phyloP scores from a whole-genome alignment of 1,140 invertebrate genomes.

The Leptopilina clavipes region DNA sequence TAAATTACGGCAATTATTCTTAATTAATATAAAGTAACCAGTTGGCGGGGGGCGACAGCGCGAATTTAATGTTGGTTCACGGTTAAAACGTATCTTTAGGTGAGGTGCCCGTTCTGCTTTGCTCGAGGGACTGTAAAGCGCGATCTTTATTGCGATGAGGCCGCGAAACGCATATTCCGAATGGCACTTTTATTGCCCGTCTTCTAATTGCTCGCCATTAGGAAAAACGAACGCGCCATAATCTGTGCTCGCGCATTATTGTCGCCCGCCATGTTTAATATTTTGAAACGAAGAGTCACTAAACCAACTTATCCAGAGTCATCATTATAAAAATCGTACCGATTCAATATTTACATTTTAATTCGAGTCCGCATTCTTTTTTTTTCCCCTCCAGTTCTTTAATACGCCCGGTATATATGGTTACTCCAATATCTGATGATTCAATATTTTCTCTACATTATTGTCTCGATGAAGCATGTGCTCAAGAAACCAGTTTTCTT shows the following conservation, averaged over 20 bases:
- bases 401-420: slow-evolving; percentile 1
- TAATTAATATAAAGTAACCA: slow-evolving; percentile 65
- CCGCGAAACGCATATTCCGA: slow-evolving; percentile 64
- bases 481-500: not conserved
- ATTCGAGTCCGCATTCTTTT: slow-evolving; percentile 12
- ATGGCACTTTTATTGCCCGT: slow-evolving; percentile 71
- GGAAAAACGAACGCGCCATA: slow-evolving; percentile 64
- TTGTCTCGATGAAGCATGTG: not conserved
- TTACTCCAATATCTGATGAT: slow-evolving; percentile 32
- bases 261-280: slow-evolving; percentile 54
- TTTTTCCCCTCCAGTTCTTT: too few relatives aligned
- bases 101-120: slow-evolving; percentile 57
- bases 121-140: slow-evolving; percentile 60
- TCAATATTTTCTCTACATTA: slow-evolving; percentile 29
- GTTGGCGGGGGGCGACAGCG: slow-evolving; percentile 52
- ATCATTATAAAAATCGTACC: slow-evolving; percentile 12
- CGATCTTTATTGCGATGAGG: slow-evolving; percentile 63
- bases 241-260: slow-evolving; percentile 62
- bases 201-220: slow-evolving; percentile 70
- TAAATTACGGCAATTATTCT: slow-evolving; percentile 68
- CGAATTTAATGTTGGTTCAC: slow-evolving; percentile 62
- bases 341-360: slow-evolving; percentile 35
- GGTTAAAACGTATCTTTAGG: slow-evolving; percentile 64
- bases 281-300: not conserved
- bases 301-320: not conserved